Conservation (phyloP, 2,113 vertebrate genomes). For the Camelus dromedarius region DNA sequence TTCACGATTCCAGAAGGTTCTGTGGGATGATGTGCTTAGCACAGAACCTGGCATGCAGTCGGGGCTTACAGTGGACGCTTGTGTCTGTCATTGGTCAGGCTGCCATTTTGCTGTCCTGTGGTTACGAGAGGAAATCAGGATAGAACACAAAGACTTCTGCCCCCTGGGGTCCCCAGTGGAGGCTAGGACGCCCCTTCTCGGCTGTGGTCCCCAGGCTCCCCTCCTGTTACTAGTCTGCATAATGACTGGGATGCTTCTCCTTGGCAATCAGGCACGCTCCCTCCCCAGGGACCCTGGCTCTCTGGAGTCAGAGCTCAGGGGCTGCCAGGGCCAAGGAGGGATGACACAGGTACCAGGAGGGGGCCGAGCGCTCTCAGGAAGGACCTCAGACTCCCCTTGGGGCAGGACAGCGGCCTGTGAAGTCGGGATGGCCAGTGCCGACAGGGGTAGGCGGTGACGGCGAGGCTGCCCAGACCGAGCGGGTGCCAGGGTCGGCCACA, state of each 20-base stretch:
- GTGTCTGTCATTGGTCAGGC: rapidly evolving
- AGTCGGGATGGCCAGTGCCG: neutral
- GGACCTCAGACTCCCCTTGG: neutral
- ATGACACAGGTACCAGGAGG: neutral
- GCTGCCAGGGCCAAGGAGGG: neutral
- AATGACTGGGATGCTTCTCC: neutral
- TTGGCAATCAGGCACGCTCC: neutral
- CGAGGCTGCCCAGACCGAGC: rapidly evolving
- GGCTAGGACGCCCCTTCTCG: rapidly evolving
- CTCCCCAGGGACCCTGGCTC: neutral
- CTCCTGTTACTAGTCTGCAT: neutral
- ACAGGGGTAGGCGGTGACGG: too few relatives aligned
- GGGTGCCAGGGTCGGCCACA: neutral
- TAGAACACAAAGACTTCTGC: rapidly evolving
- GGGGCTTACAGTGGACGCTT: rapidly evolving
- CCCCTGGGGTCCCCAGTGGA: rapidly evolving
- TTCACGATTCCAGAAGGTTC: neutral
- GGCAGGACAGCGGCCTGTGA: rapidly evolving
- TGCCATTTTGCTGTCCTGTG: neutral
- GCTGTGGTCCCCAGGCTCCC: neutral
- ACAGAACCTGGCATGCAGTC: neutral
- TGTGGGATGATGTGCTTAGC: rapidly evolving
- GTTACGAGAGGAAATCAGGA: neutral
- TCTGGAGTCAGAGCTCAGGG: neutral
- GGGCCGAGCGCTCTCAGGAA: neutral